A percentile compares a stretch with the other conserved stretches of the same genome.
These are phyloP conservation scores for Chaetodon trifasciatus DNA, from an alignment of 2,797 vertebrate species.

Conservation along the genomic window DNA sequence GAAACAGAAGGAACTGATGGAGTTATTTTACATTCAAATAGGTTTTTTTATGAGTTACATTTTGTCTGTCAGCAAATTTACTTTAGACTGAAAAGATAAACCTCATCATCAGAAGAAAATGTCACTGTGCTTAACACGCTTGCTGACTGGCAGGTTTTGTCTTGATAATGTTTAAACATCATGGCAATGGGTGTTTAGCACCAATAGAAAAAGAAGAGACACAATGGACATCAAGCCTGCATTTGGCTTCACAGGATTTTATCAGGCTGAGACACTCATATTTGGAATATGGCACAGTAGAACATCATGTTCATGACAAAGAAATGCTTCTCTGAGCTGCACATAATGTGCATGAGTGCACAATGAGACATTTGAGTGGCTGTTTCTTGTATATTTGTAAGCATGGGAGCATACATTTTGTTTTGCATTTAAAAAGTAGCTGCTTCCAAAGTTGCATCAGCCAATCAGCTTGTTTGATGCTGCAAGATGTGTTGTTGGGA, in stretches of 20 bases:
- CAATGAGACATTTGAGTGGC: neutral
- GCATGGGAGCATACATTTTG: neutral
- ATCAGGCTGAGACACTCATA: neutral
- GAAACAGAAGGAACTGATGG: conserved; percentile 9
- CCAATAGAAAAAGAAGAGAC: neutral
- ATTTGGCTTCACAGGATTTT: neutral
- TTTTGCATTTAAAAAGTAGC: neutral
- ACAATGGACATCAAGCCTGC: neutral
- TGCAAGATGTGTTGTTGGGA: neutral
- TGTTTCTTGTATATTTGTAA: neutral
- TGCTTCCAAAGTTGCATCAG: neutral
- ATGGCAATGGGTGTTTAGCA: neutral
- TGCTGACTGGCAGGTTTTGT: conserved; percentile 24
- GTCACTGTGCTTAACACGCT: neutral
- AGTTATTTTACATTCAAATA: conserved; percentile 7
- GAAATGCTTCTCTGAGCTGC: neutral
- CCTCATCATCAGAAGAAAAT: neutral
- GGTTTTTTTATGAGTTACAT: neutral
- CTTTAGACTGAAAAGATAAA: conserved; percentile 14
- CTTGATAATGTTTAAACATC: conserved; percentile 20
- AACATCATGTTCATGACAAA: neutral
- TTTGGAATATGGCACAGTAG: neutral
- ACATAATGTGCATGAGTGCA: neutral
- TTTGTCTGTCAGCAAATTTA: conserved; percentile 25
- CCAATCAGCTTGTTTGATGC: neutral